Evolutionary conservation across 2,113 vertebrate genomes (phyloP), one percentile per base, ranked within the genome.

Genomic region (Triplophysa tibetana): DNA sequence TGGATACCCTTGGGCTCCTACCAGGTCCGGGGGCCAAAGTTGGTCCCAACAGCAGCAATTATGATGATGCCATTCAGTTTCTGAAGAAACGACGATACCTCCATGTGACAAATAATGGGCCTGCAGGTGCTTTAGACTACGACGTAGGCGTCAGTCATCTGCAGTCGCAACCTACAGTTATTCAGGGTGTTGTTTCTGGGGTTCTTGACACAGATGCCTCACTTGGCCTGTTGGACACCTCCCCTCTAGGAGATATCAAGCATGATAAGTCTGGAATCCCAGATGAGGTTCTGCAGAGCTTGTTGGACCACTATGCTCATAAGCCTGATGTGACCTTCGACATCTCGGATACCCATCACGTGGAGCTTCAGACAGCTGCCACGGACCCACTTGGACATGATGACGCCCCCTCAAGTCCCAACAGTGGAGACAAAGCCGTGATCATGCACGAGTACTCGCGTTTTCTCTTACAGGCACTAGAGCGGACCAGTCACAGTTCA

Each of bases 61-160:
- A 99, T 0, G 96, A 98, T 21, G 97, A 98, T 78, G 98, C 98
- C 93, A 97, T 99, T 96, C 98, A 99, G 90, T 99, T 99, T 85
- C 91, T 98, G 74, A 99, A 99, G 94, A 99, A 99, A 85, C 93
- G 97, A 82, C 95, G 98, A 86, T 99, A 99, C 89, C 88, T 99
- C 72, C 94, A 96, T 38, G 93, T 95, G 68, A 92, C 94, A 54
- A 95, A 93, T 77, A 88, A 78, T 54, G 85, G 77, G 0, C 14
- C 82, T 0, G 41, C 86, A 0, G 88, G 80, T 19, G 74, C 87
- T 0, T 66, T 77, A 81, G 96, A 96, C 87, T 98, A 97, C 75
- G 96, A 96, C 1, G 83, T 97, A 54, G 91, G 92, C 10, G 88
- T 96, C 0, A 91, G 93, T 54, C 96, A 97, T 89, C 89, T 98